These are phyloP conservation scores for Ambastaia sidthimunki DNA, from an alignment of 2,797 vertebrate genomes.

Conservation along the genomic window DNA sequence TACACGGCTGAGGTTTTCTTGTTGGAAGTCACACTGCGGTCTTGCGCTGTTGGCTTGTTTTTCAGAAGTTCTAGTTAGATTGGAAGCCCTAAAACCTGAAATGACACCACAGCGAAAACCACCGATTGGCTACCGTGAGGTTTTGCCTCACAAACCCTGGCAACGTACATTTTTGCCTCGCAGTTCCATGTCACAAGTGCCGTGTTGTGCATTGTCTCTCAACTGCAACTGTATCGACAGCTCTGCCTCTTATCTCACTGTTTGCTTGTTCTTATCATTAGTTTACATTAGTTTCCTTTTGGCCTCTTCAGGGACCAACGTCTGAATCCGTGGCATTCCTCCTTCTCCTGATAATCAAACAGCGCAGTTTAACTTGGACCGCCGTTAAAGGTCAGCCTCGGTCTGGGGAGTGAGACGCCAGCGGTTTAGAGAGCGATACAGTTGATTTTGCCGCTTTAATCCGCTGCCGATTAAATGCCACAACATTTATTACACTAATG, in stretches of 20 bases:
- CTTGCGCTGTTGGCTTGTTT: neutral
- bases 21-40: neutral
- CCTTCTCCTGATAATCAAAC: conserved; percentile 64
- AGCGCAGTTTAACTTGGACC: conserved; percentile 42
- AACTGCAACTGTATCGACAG: conserved; percentile 45
- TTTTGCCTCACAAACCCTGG: neutral
- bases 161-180: neutral
- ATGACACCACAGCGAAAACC: neutral
- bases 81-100: neutral
- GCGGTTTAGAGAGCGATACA: conserved; percentile 20
- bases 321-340: conserved; percentile 54
- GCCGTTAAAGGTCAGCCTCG: conserved; percentile 62
- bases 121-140: conserved; percentile 2
- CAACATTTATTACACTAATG: conserved; percentile 32
- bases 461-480: conserved; percentile 12
- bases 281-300: conserved; percentile 43
- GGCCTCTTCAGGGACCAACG: conserved; percentile 38
- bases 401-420: conserved; percentile 23
- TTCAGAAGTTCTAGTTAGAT: neutral
- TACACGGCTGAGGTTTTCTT: no score
- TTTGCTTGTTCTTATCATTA: conserved; percentile 60
- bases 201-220: conserved; percentile 32
- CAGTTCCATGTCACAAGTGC: neutral
- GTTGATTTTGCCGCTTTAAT: conserved; percentile 49
- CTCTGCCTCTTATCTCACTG: conserved; percentile 49